Evolutionary conservation across 2,797 vertebrate genomes (phyloP).

Genomic region (Lacerta bilineata): DNA sequence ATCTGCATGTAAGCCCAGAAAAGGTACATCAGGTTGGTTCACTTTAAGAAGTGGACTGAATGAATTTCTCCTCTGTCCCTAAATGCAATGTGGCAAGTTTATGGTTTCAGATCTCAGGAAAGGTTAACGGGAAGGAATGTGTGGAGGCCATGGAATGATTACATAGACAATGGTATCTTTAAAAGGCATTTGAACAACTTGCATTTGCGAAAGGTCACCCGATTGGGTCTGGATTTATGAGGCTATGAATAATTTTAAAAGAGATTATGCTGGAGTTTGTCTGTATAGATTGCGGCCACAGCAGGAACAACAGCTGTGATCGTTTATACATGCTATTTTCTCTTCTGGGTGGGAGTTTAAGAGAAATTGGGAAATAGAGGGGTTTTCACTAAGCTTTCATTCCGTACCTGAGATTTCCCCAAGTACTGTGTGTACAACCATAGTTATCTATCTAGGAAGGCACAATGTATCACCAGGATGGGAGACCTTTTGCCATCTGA

Average conservation of each 20-base stretch:
- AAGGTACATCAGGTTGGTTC: too few species aligned
- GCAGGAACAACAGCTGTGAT: conserved; percentile 35
- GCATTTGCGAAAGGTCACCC: conserved; percentile 38
- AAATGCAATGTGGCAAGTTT: conserved; percentile 17
- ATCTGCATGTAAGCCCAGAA: too few species aligned
- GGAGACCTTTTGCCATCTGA: background rate
- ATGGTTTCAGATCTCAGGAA: conserved; percentile 35
- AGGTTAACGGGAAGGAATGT: conserved; percentile 17
- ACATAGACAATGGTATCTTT: background rate
- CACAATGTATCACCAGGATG: conserved; percentile 24
- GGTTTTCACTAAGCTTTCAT: conserved; percentile 7
- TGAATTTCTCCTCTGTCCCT: too few species aligned
- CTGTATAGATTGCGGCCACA: conserved; percentile 35
- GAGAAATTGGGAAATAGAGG: conserved; percentile 33
- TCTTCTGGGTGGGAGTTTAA: conserved; percentile 7
- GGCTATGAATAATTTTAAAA: conserved; percentile 33
- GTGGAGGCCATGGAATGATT: background rate
- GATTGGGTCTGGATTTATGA: conserved; percentile 24
- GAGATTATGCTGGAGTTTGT: background rate
- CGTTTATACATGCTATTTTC: conserved; percentile 43
- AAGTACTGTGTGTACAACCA: background rate
- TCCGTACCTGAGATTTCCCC: conserved; percentile 21
- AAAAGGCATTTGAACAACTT: conserved; percentile 26
- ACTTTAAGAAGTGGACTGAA: too few species aligned
- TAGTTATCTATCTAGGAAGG: background rate